Conservation (phyloP, 2,113 vertebrate genomes). For the Thinocorus orbignyianus region DNA sequence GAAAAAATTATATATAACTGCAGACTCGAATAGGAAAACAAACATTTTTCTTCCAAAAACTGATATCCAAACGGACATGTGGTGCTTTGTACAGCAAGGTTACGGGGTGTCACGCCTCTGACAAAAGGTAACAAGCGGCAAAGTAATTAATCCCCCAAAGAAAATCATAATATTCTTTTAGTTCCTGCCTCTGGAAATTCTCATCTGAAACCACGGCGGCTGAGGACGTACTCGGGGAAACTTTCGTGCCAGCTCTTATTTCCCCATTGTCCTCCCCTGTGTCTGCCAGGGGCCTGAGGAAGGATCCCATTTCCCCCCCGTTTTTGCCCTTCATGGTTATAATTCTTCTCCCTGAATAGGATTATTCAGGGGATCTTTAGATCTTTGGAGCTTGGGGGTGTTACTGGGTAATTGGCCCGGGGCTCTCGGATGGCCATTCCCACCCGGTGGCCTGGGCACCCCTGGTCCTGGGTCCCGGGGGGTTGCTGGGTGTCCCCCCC, state of each 20-base stretch:
- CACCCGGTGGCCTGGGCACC: background rate
- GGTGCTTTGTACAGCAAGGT: background rate
- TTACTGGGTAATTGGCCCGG: background rate
- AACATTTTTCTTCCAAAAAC: background rate
- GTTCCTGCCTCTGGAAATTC: constrained; percentile 46
- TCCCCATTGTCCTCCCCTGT: background rate
- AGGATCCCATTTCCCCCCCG: constrained; percentile 25
- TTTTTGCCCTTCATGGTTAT: constrained; percentile 50
- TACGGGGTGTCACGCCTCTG: background rate
- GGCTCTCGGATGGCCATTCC: background rate
- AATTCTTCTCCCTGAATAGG: constrained; percentile 42
- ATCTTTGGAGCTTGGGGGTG: background rate
- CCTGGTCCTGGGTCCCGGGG: background rate
- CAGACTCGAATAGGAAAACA: background rate
- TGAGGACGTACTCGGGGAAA: constrained; percentile 18
- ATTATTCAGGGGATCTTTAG: constrained; percentile 50
- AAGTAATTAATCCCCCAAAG: constrained; percentile 48
- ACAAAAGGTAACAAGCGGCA: constrained; percentile 39
- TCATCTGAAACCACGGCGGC: background rate
- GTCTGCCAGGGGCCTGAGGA: constrained; percentile 16
- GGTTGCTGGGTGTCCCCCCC: accelerated
- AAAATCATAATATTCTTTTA: constrained; percentile 40
- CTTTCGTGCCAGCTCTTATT: constrained; percentile 8
- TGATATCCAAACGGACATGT: constrained; percentile 26
- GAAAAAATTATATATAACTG: background rate